phyloP scores from a whole-genome alignment of 2,888 invertebrate genomes.

The Drosophila demipolita region DNA sequence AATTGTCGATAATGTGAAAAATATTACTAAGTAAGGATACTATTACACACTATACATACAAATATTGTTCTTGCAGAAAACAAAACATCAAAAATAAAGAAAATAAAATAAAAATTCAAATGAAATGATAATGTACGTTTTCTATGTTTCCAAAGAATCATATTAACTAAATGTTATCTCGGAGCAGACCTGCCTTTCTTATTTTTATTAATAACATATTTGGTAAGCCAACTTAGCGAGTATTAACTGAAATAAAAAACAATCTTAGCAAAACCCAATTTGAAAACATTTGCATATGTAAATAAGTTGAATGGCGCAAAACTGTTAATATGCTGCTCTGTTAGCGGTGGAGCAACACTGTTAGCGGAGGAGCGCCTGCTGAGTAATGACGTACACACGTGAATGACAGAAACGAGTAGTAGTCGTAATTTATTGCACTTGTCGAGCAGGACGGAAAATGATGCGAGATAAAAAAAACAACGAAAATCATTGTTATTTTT shows the following conservation, averaged over 20 bases:
- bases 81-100: constrained; percentile 13
- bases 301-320: not conserved
- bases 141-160: not conserved
- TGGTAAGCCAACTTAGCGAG: not conserved
- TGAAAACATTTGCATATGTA: constrained; percentile 13
- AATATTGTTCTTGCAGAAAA: constrained; percentile 75
- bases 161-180: not conserved
- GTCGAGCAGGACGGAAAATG: constrained; percentile 41
- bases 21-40: constrained; percentile 38
- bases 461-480: constrained; percentile 29
- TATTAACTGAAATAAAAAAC: not conserved
- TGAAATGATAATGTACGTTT: constrained; percentile 7
- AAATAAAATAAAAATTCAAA: constrained; percentile 42
- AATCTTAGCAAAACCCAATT: not conserved
- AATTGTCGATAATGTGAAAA: constrained; percentile 68
- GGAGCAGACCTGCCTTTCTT: not conserved
- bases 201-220: not conserved
- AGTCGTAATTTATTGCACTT: constrained; percentile 42
- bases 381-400: constrained; percentile 22
- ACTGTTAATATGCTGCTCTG: constrained; percentile 1
- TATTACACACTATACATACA: constrained; percentile 51
- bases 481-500: constrained; percentile 7
- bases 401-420: constrained; percentile 37
- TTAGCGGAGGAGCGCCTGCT: constrained; percentile 13
- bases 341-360: constrained; percentile 22